Evolutionary conservation across 2,888 invertebrate genomes (phyloP).

Genomic region (Carabus problematicus): DNA sequence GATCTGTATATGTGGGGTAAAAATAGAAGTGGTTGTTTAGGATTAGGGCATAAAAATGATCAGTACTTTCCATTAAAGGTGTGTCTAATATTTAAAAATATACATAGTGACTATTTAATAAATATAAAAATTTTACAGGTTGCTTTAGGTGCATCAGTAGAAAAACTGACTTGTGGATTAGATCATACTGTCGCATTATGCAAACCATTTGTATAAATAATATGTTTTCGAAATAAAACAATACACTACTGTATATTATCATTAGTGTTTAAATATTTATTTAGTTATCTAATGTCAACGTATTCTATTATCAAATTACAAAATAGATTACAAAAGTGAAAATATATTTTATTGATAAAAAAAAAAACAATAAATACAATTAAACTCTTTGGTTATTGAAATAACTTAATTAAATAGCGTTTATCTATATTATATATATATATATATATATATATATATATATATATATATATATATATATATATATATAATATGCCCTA

Average conservation of each 20-base stretch:
- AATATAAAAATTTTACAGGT: slow-evolving; percentile 83
- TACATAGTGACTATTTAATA: too few relatives aligned
- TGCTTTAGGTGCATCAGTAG: slow-evolving; percentile 77
- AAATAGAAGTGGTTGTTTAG: slow-evolving; percentile 84
- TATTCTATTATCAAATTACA: too few relatives aligned
- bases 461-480: too few relatives aligned
- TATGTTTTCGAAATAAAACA: too few relatives aligned
- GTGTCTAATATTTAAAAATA: slow-evolving; percentile 2
- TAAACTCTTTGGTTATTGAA: slow-evolving; percentile 30
- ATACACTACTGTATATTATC: too few relatives aligned
- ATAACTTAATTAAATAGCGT: slow-evolving; percentile 13
- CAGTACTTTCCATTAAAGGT: slow-evolving; percentile 90
- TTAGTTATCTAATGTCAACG: too few relatives aligned
- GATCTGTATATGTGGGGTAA: slow-evolving; percentile 93
- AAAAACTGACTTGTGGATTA: slow-evolving; percentile 80
- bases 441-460: too few relatives aligned
- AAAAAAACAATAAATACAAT: slow-evolving; percentile 37
- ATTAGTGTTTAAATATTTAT: too few relatives aligned
- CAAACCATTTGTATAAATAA: slow-evolving; percentile 69
- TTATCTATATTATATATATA: too few relatives aligned
- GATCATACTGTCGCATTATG: slow-evolving; percentile 85
- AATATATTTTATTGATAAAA: slow-evolving; percentile 25
- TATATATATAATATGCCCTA: too few relatives aligned
- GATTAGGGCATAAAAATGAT: slow-evolving; percentile 79
- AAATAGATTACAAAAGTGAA: too few relatives aligned